Evolutionary conservation across 2,797 vertebrate genomes (phyloP).

Genomic region (Lagorchestes hirsutus): DNA sequence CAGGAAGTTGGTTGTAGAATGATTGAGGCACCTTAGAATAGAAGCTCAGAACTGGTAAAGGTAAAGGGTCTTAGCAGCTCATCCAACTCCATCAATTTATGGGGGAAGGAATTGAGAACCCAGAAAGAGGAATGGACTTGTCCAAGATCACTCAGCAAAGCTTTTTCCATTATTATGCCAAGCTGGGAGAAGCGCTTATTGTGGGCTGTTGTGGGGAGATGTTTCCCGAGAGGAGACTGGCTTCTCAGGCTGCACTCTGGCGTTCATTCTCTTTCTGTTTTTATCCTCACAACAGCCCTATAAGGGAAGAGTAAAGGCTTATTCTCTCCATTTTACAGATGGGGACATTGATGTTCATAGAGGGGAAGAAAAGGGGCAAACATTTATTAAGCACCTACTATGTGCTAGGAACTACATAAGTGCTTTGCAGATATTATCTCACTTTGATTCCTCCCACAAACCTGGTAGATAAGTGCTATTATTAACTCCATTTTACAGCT

Average conservation of each 20-base stretch:
- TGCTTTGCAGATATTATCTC: not conserved
- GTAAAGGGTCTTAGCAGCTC: not conserved
- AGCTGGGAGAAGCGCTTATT: not conserved
- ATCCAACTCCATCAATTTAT: not conserved
- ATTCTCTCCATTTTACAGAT: not conserved
- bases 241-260: not conserved
- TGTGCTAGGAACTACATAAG: not conserved
- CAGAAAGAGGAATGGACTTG: not conserved
- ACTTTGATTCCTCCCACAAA: not conserved
- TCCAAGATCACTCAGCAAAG: not conserved
- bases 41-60: not conserved
- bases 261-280: not conserved
- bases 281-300: not conserved
- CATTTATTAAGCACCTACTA: not conserved
- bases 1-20: not conserved
- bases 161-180: not conserved
- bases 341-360: not conserved
- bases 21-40: not conserved
- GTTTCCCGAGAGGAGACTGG: not conserved
- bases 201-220: not conserved
- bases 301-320: not conserved
- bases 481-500: not conserved
- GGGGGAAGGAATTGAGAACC: not conserved
- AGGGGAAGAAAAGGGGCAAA: not conserved
- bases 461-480: not conserved